These are phyloP conservation scores for Petrocephalus schoutedeni DNA, from an alignment of 2,797 vertebrate genomes.

Conservation along the genomic window DNA sequence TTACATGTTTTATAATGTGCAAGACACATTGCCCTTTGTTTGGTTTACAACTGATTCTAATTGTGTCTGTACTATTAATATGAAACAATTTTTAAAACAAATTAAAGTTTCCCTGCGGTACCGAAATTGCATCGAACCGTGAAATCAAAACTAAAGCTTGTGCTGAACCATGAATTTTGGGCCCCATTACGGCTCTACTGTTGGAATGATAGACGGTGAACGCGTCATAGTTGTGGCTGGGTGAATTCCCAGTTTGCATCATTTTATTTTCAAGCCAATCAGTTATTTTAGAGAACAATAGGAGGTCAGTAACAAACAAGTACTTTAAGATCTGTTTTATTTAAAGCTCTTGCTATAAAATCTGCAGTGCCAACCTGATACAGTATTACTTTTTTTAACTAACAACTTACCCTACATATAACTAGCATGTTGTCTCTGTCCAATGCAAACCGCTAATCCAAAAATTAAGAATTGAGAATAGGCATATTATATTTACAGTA, in stretches of 20 bases:
- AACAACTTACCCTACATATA: conserved; percentile 20
- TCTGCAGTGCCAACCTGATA: conserved; percentile 23
- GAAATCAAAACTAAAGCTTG: not conserved
- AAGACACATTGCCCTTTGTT: not conserved
- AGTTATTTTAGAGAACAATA: not conserved
- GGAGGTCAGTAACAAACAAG: not conserved
- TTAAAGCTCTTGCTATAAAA: not conserved
- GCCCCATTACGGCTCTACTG: not conserved
- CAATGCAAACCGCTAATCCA: not conserved
- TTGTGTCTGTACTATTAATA: not conserved
- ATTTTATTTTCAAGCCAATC: not conserved
- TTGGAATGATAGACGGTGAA: not conserved
- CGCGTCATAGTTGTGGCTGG: not conserved
- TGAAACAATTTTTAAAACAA: not conserved
- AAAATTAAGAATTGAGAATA: not conserved
- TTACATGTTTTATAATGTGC: not conserved
- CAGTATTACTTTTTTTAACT: conserved; percentile 23
- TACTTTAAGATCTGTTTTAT: conserved; percentile 13
- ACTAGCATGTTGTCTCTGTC: not conserved
- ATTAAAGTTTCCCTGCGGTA: not conserved
- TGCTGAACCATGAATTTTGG: not conserved
- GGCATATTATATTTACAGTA: not conserved
- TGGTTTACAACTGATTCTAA: not conserved
- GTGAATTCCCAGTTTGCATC: not conserved
- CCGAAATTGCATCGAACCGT: not conserved